Percentiles rank a stretch among this genome's conserved stretches.
Evolutionary conservation across 2,888 invertebrate genomes (phyloP).

Genomic region (Zonitis immaculata): DNA sequence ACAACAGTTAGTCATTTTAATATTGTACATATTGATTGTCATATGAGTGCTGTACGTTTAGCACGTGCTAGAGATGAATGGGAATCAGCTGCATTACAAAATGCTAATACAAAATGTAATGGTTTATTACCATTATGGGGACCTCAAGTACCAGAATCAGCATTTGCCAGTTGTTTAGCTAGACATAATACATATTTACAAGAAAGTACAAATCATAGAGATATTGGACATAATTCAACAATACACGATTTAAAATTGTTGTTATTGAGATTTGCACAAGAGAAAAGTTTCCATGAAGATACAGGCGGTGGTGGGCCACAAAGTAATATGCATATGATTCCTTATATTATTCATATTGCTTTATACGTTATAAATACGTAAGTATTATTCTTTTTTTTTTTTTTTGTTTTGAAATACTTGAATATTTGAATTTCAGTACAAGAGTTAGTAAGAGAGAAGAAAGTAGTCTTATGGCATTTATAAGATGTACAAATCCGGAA

Average conservation of each 20-base stretch:
- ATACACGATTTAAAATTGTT: conserved; percentile 91
- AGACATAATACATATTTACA: conserved; percentile 83
- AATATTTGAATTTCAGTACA: conserved; percentile 50
- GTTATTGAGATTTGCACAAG: conserved; percentile 83
- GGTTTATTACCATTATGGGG: conserved; percentile 96
- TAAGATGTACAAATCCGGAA: conserved; percentile 59
- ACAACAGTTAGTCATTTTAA: conserved; percentile 98
- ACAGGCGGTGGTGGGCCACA: conserved; percentile 96
- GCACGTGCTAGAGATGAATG: conserved; percentile 79
- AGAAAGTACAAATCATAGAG: conserved; percentile 68
- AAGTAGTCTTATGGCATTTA: conserved; percentile 66
- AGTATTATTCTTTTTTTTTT: conserved; percentile 43
- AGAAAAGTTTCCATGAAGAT: conserved; percentile 95
- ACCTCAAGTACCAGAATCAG: conserved; percentile 86
- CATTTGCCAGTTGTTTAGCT: conserved; percentile 90
- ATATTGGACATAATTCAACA: conserved; percentile 75
- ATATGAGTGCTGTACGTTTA: conserved; percentile 87
- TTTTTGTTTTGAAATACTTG: no score
- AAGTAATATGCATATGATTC: conserved; percentile 95
- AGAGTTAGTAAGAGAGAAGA: conserved; percentile 74
- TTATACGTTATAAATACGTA: conserved; percentile 89
- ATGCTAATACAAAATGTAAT: conserved; percentile 97
- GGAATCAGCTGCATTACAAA: conserved; percentile 97
- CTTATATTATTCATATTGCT: conserved; percentile 90
- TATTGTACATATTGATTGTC: conserved; percentile 97